phyloP scores from a whole-genome alignment of 2,888 invertebrate species.

The Mesorhabditis belari region DNA sequence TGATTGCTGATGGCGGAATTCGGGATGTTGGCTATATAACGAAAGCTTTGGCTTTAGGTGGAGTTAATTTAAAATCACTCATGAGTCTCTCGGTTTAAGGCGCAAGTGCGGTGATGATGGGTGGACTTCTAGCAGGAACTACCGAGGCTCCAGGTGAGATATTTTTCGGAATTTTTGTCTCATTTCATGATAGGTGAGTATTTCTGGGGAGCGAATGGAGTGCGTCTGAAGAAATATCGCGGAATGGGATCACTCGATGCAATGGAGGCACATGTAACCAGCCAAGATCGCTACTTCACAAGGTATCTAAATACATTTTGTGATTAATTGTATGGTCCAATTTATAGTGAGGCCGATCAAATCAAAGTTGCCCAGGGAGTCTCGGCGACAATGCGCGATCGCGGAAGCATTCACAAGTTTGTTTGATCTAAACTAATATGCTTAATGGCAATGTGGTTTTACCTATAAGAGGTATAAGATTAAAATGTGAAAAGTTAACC shows the following conservation, averaged over 20 bases:
- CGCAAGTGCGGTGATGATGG: slow-evolving; percentile 81
- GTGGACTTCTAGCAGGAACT: slow-evolving; percentile 91
- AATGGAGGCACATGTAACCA: slow-evolving; percentile 67
- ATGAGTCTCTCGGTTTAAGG: slow-evolving; percentile 39
- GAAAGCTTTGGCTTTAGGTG: slow-evolving; percentile 58
- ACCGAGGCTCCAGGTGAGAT: slow-evolving; percentile 87
- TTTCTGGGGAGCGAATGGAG: slow-evolving; percentile 85
- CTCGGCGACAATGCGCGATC: slow-evolving; percentile 93
- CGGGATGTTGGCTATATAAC: slow-evolving; percentile 92
- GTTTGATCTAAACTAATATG: no score
- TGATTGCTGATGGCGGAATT: slow-evolving; percentile 96
- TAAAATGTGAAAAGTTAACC: no score
- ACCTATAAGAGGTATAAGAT: no score
- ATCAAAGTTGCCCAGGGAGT: slow-evolving; percentile 97
- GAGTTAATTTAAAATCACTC: neutral
- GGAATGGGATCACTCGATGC: slow-evolving; percentile 99
- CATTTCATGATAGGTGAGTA: no score
- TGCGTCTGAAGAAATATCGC: slow-evolving; percentile 91
- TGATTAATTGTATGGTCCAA: neutral
- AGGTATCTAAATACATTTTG: slow-evolving; percentile 19
- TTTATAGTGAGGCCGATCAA: slow-evolving; percentile 78
- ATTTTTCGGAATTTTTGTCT: no score
- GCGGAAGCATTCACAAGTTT: slow-evolving; percentile 84
- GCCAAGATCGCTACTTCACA: slow-evolving; percentile 53
- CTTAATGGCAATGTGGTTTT: no score